Evolutionary conservation across 1,140 invertebrate genomes (phyloP).

Genomic region (Zaprionus davidi): DNA sequence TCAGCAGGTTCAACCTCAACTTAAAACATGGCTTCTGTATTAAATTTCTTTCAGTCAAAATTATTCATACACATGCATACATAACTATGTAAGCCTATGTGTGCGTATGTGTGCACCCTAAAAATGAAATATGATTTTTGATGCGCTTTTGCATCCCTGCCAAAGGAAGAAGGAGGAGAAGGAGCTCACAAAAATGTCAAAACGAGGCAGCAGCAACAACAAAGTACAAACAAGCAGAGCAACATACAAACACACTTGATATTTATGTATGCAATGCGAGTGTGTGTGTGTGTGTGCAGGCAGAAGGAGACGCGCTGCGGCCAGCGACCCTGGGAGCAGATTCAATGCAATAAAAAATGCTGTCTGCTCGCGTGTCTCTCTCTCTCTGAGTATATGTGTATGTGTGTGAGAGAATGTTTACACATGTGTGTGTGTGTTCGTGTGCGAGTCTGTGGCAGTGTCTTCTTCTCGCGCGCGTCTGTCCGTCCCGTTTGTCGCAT

Average conservation of each 20-base stretch:
- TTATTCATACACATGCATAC: background rate
- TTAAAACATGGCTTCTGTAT: background rate
- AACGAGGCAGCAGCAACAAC: constrained; percentile 20
- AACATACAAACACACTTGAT: background rate
- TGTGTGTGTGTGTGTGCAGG: constrained; percentile 15
- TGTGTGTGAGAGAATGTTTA: constrained; percentile 18
- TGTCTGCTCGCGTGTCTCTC: constrained; percentile 22
- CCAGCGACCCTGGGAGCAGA: constrained; percentile 76
- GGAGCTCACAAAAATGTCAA: constrained; percentile 28
- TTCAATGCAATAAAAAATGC: constrained; percentile 63
- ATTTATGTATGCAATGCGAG: constrained; percentile 10
- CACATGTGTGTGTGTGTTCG: constrained; percentile 44
- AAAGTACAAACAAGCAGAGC: background rate
- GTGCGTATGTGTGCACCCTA: background rate
- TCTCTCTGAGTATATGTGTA: constrained; percentile 34
- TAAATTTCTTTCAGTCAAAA: background rate
- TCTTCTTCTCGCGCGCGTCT: constrained; percentile 33
- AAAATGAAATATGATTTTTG: constrained; percentile 4
- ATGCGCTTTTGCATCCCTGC: constrained; percentile 27
- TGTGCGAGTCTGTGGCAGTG: constrained; percentile 22
- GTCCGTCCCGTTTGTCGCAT: constrained; percentile 56
- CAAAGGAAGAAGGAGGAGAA: constrained; percentile 16
- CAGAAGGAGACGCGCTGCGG: constrained; percentile 53
- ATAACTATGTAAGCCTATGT: background rate
- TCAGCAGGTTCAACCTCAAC: background rate